Evolutionary conservation across 2,888 invertebrate species (phyloP).

Genomic region (Litoditis marina): DNA sequence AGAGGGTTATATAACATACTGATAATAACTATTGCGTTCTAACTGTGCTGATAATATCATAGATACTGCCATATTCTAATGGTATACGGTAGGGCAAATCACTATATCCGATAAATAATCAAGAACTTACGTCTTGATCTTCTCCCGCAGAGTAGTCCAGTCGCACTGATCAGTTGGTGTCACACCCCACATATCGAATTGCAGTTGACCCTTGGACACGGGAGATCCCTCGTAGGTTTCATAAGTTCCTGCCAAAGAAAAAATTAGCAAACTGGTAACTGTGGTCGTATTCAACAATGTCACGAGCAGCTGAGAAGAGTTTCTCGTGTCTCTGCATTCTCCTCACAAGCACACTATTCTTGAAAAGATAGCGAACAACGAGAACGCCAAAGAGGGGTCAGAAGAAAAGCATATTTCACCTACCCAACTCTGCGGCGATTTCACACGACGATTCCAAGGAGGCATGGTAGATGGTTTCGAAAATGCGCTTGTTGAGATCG

Average conservation of each 20-base stretch:
- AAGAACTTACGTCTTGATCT: constrained; percentile 72
- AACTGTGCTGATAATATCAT: too few relatives aligned
- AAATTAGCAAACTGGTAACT: too few relatives aligned
- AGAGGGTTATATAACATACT: too few relatives aligned
- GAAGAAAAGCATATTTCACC: not conserved
- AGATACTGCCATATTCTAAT: too few relatives aligned
- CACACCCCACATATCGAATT: constrained; percentile 94
- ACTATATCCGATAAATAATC: not conserved
- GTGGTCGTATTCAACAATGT: not conserved
- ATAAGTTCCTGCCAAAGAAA: constrained; percentile 70
- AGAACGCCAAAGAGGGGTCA: not conserved
- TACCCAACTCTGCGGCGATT: constrained; percentile 77
- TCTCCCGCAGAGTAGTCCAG: constrained; percentile 79
- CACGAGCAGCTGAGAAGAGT: too few relatives aligned
- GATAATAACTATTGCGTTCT: too few relatives aligned
- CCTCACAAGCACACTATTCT: not conserved
- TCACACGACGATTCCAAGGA: constrained; percentile 93
- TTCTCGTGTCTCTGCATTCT: too few relatives aligned
- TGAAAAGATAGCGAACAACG: not conserved
- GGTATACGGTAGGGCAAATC: too few relatives aligned
- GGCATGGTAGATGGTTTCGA: constrained; percentile 96
- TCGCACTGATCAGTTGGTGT: constrained; percentile 73
- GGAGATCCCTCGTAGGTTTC: constrained; percentile 88
- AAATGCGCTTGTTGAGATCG: constrained; percentile 86
- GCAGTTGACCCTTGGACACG: constrained; percentile 88